Evolutionary conservation across 1,140 invertebrate genomes (phyloP), one percentile per base, ranked within the genome.

Genomic region (Drosophila repleta): DNA sequence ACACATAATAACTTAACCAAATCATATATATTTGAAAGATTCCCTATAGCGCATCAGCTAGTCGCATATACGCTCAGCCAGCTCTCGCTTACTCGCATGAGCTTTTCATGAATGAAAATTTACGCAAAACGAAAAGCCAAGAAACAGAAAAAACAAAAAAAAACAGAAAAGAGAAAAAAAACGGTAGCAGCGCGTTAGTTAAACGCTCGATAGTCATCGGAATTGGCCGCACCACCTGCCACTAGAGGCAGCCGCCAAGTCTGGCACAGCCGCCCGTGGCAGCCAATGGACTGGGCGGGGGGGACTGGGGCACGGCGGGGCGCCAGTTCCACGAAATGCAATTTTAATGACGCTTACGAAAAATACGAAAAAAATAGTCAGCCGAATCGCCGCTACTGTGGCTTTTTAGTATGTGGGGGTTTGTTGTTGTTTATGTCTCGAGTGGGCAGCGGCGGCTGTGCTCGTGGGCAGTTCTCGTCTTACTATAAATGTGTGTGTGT

Each of bases 321-420:
- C 71, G 82, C 69, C 66, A 68, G 74, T 81, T 87, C 70, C 87
- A 64, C 67, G 65, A 85, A 79, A 87, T 85, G 82, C 82, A 87
- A 88, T 87, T 88, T 85, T 87, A 87, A 87, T 87, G 82, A 81
- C 83, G 82, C 58, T 80, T 64, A 75, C 60, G 64, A 71, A 76
- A 72, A 81, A 85, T 65, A 73, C 65, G 69, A 81, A 29, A 52
- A 35, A 32, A 52, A 52, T 15, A 52, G 29, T 17, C 15, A 70
- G 60, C 43, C 55, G 60, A 84, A 77, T 81, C 69, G 52, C 49
- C 61, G 72, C 75, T 57, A 39, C 55, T 49, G 32, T 20, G 10
- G 10, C 65, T 76, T 69, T 62, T 57, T 18, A 21, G 29, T 15
- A n/a, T 57, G 55, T 26, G 39, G 51, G 57, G 18, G 60, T 78